Evolutionary conservation across 2,113 vertebrate species (phyloP).

Genomic region (Eonycteris spelaea): DNA sequence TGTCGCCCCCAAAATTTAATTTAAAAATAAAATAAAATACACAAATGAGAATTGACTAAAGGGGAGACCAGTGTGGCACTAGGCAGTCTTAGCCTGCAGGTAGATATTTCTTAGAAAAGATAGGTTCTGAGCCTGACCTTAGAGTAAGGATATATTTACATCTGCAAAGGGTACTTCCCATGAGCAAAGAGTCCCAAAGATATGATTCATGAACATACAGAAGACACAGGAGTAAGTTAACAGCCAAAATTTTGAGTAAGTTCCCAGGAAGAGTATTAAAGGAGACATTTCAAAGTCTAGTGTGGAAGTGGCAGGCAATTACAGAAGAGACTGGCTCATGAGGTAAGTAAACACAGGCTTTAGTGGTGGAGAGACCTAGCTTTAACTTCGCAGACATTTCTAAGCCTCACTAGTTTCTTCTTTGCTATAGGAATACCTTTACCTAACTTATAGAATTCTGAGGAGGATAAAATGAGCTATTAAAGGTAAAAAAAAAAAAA

Average conservation of each 20-base stretch:
- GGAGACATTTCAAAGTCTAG: background rate
- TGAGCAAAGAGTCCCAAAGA: background rate
- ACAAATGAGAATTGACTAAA: background rate
- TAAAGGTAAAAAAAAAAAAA: background rate
- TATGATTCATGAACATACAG: background rate
- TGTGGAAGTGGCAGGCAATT: background rate
- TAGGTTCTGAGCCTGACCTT: background rate
- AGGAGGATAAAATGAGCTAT: background rate
- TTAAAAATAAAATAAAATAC: background rate
- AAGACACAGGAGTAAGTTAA: background rate
- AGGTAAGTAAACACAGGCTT: background rate
- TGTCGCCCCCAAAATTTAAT: no score
- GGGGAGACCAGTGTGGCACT: background rate
- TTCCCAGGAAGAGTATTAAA: background rate
- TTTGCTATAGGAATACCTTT: background rate
- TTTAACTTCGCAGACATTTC: background rate
- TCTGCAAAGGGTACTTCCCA: background rate
- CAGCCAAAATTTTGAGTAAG: background rate
- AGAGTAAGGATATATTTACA: background rate
- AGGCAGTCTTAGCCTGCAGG: background rate
- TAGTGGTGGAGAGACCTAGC: background rate
- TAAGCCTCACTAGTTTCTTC: background rate
- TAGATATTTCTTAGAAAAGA: background rate
- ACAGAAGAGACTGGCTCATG: background rate
- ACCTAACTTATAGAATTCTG: background rate